Evolutionary conservation across 37 sponge, comb jelly and placozoan species (phyloP).

Genomic region (Mnemiopsis leidyi): DNA sequence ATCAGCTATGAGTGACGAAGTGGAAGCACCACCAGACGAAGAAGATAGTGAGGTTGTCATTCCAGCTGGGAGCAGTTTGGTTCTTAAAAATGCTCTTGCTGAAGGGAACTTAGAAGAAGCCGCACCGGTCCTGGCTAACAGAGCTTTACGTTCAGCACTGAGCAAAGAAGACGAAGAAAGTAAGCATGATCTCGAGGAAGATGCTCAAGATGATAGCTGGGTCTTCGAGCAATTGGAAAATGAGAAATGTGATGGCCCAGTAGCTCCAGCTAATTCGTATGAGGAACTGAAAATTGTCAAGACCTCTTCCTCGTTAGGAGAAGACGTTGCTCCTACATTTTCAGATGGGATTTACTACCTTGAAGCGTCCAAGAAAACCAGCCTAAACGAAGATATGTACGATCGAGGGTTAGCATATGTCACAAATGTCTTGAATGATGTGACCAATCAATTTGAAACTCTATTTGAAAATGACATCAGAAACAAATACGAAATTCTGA

Average conservation of each 20-base stretch:
- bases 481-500: background rate
- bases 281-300: background rate
- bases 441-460: background rate
- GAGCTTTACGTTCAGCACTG: background rate
- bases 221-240: too few relatives aligned
- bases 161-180: background rate
- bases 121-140: background rate
- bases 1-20: background rate
- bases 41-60: background rate
- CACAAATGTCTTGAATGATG: background rate
- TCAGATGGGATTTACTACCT: slow-evolving; percentile 18
- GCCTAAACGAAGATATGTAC: background rate
- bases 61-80: background rate
- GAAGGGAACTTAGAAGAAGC: slow-evolving; percentile 5
- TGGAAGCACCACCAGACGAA: background rate
- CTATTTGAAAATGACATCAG: background rate
- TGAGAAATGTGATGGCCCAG: too few relatives aligned
- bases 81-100: background rate
- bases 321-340: background rate
- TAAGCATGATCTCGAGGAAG: too few relatives aligned
- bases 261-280: background rate
- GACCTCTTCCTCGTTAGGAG: background rate
- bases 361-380: background rate
- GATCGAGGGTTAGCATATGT: background rate
- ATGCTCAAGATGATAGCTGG: too few relatives aligned